phyloP scores from a whole-genome alignment of 2,113 vertebrate species.

The Melanotaenia duboulayi region DNA sequence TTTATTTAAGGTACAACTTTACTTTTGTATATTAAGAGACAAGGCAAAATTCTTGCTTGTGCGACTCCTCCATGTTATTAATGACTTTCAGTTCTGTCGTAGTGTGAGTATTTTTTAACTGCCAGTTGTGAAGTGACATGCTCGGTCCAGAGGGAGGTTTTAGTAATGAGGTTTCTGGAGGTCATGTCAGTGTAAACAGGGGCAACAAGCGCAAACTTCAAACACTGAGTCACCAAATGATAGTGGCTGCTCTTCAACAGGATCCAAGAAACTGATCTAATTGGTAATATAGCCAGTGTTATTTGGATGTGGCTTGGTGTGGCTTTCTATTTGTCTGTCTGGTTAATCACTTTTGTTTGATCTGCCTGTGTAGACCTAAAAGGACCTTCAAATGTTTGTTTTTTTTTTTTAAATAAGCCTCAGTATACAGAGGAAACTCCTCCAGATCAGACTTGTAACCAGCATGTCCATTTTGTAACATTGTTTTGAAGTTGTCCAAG shows the following conservation, averaged over 20 bases:
- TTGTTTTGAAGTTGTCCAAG: background rate
- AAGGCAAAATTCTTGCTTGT: background rate
- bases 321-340: constrained; percentile 3
- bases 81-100: constrained; percentile 12
- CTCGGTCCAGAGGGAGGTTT: constrained; percentile 2
- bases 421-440: background rate
- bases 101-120: constrained; percentile 4
- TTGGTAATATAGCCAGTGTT: constrained; percentile 21
- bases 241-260: constrained; percentile 25
- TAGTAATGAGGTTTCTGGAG: background rate
- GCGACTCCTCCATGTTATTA: constrained; percentile 2
- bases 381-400: background rate
- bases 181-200: constrained; percentile 1
- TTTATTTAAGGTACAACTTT: background rate
- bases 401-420: background rate
- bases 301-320: constrained; percentile 8
- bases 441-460: too few relatives aligned
- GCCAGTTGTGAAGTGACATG: constrained; percentile 32
- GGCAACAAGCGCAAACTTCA: constrained; percentile 22
- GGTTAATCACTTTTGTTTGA: background rate
- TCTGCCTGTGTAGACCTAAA: background rate
- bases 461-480: too few relatives aligned
- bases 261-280: constrained; percentile 15
- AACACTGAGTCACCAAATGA: constrained; percentile 26
- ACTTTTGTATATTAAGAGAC: background rate